Evolutionary conservation across 2,113 vertebrate species (phyloP).

Genomic region (Thryonomys swinderianus): DNA sequence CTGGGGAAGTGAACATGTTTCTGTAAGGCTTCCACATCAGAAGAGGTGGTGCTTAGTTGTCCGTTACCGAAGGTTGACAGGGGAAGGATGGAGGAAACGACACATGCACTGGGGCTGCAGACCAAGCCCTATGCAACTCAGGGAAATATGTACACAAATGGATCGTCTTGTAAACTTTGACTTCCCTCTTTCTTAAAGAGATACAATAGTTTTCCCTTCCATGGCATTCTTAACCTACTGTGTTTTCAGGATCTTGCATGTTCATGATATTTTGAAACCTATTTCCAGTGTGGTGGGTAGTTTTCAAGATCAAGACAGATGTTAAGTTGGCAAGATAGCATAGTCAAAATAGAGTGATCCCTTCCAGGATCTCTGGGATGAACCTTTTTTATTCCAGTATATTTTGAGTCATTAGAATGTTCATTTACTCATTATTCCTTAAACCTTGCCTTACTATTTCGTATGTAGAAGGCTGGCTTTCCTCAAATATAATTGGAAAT

Average conservation of each 20-base stretch:
- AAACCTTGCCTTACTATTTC: not conserved
- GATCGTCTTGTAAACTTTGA: not conserved
- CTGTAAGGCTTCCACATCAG: not conserved
- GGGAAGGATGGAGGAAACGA: not conserved
- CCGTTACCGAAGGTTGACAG: not conserved
- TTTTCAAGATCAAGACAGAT: not conserved
- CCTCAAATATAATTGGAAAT: not conserved
- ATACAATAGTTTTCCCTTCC: not conserved
- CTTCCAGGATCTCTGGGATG: not conserved
- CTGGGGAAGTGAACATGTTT: not conserved
- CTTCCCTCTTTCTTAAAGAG: not conserved
- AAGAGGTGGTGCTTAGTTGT: not conserved
- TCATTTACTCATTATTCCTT: not conserved
- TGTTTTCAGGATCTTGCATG: not conserved
- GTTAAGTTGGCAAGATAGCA: not conserved
- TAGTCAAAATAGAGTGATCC: constrained; percentile 1
- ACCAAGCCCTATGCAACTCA: not conserved
- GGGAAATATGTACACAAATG: not conserved
- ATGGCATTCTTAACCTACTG: not conserved
- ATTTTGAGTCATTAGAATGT: not conserved
- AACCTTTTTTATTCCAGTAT: not conserved
- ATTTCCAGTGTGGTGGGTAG: not conserved
- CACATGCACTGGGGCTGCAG: not conserved
- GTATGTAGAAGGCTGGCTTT: not conserved
- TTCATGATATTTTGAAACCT: not conserved